Evolutionary conservation across 53 echinoderm and acorn worm species (phyloP).

Genomic region (Echinarachnius parma): DNA sequence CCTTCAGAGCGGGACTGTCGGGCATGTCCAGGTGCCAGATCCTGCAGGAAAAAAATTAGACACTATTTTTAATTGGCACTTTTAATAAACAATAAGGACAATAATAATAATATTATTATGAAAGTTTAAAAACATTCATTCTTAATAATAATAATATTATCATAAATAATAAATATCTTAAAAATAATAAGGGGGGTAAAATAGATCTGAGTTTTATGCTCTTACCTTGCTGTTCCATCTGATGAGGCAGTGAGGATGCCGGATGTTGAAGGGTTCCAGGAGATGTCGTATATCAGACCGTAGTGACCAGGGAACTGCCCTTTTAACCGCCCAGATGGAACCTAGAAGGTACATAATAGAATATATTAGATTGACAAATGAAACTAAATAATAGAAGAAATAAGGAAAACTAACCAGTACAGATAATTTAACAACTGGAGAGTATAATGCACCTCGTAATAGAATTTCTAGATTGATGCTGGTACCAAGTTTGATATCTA

Average conservation of each 20-base stretch:
- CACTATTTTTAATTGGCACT: not conserved
- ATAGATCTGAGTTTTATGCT: not conserved
- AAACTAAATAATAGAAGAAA: not conserved
- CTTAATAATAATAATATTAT: not conserved
- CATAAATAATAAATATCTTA: no score
- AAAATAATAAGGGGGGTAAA: not conserved
- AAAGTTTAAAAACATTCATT: not conserved
- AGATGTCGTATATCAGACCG: constrained; percentile 88
- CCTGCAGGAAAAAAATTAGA: constrained; percentile 26
- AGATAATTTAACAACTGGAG: not conserved
- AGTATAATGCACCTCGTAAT: no score
- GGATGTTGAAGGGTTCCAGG: constrained; percentile 63
- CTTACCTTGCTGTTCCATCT: constrained; percentile 83
- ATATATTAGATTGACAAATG: not conserved
- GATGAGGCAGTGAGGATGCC: constrained; percentile 83
- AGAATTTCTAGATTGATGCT: no score
- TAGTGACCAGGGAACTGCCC: constrained; percentile 87
- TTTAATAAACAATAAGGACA: no score
- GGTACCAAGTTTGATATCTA: no score
- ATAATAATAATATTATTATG: not conserved
- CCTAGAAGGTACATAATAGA: constrained; percentile 30
- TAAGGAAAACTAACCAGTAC: not conserved
- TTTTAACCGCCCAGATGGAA: constrained; percentile 82
- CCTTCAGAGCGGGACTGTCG: constrained; percentile 61
- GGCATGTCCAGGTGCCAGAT: constrained; percentile 83